A percentile compares a stretch with the other conserved stretches of the same genome.
Evolutionary conservation across 2,797 vertebrate species (phyloP).

Genomic region (Garrulus glandarius): DNA sequence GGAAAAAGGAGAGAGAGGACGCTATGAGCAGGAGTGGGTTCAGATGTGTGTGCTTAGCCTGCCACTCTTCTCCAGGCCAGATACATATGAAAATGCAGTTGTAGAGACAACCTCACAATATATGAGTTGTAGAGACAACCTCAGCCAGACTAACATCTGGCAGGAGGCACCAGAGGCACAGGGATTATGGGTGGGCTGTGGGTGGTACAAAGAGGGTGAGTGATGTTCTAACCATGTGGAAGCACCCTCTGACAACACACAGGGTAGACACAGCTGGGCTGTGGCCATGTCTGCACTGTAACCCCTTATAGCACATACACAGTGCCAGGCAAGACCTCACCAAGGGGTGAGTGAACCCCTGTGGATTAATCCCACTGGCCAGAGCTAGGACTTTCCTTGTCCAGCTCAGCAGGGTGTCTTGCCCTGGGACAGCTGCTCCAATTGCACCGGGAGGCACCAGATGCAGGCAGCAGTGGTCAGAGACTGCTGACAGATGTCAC

Average conservation of each 20-base stretch:
- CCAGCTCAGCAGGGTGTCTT: background rate
- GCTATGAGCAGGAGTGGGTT: too few species aligned
- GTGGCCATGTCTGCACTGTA: background rate
- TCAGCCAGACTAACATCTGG: background rate
- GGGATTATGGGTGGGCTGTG: background rate
- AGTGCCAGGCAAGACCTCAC: background rate
- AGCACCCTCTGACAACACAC: background rate
- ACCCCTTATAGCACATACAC: background rate
- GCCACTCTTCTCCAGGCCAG: background rate
- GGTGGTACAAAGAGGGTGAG: background rate
- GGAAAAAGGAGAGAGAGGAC: background rate
- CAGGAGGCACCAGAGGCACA: background rate
- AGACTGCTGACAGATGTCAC: background rate
- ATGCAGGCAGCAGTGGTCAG: background rate
- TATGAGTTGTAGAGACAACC: background rate
- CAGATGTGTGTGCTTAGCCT: background rate
- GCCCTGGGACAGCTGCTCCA: background rate
- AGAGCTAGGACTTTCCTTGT: background rate
- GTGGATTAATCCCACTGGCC: background rate
- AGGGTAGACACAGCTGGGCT: background rate
- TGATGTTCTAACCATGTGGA: rapidly evolving
- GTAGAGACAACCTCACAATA: background rate
- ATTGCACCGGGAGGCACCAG: background rate
- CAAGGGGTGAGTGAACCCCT: background rate
- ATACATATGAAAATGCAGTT: background rate